Evolutionary conservation across 2,888 invertebrate species (phyloP), one percentile per base, ranked within the genome.

Genomic region (Pteria penguin): DNA sequence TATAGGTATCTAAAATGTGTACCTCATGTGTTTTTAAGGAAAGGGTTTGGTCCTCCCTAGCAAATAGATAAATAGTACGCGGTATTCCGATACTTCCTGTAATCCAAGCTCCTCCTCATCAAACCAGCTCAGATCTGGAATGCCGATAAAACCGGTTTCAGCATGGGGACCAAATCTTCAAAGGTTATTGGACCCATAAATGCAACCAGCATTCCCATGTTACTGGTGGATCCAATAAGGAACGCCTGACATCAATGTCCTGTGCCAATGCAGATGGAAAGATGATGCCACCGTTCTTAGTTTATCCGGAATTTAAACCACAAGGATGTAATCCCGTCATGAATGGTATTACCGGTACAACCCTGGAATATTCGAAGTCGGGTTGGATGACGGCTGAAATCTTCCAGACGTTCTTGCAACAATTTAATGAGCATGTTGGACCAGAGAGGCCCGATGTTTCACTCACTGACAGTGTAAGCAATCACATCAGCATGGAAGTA

Each of bases 381-480:
- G 76, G 78, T 0, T 78, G 74, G 76, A 82, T 82, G 72, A 36
- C 45, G 45, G 63, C 70, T 65, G 54, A 55, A 14, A 54, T 76
- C 24, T 76, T 62, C 72, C 24, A 33, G 24, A 4, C 5, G 4
- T 80, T 82, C 45, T 18, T 80, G 0, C 24, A 68, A 0, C 72
- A 71, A 52, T 80, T 82, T 55, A 24, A 69, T 62, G 61, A 65
- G 45, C 58, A 76, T 76, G 75, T 70, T 26, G 54, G 65, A 5
- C 60, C 71, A n/a, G 75, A 80, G 1, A 31, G 75, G 26, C 82
- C 82, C 54, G 71, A 75, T 31, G 63, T 78, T 4, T 57, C 78
- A 2, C 24, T 75, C 4, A 68, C 80, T 31, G 78, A 82, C 61
- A 80, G 76, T 72, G 78, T 82, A 4, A 66, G 76, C 54, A 76